Evolutionary conservation across 2,113 vertebrate genomes (phyloP).

Genomic region (Scytalopus superciliaris): DNA sequence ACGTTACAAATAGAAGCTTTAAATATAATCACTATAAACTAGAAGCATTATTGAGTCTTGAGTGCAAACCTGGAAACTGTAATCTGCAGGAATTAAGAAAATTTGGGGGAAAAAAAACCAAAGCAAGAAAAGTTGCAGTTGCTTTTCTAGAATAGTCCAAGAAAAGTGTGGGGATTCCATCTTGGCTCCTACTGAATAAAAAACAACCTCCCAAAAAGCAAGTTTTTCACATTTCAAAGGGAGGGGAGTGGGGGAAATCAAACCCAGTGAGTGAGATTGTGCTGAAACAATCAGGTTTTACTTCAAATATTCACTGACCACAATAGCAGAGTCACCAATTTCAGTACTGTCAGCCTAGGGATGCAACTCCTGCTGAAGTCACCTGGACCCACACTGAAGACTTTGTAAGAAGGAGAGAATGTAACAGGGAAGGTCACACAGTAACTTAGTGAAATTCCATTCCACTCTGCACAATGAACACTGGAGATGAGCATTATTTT

Average conservation of each 20-base stretch:
- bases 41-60: not conserved
- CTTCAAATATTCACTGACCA: not conserved
- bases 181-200: not conserved
- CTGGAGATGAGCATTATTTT: not conserved
- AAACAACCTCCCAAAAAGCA: not conserved
- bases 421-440: not conserved
- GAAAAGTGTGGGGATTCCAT: not conserved
- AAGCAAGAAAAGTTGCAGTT: not conserved
- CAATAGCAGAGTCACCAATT: not conserved
- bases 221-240: not conserved
- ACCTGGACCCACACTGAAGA: not conserved
- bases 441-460: not conserved
- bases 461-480: not conserved
- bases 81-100: not conserved
- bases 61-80: not conserved
- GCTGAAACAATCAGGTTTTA: not conserved
- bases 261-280: not conserved
- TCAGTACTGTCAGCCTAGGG: not conserved
- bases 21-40: conserved; percentile 50
- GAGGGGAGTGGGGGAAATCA: not conserved
- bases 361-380: not conserved
- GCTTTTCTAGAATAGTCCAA: not conserved
- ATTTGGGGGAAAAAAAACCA: not conserved
- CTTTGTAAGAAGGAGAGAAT: not conserved
- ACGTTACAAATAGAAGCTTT: conserved; percentile 21